Evolutionary conservation across 2,113 vertebrate genomes (phyloP).

Genomic region (Gymnogyps californianus): DNA sequence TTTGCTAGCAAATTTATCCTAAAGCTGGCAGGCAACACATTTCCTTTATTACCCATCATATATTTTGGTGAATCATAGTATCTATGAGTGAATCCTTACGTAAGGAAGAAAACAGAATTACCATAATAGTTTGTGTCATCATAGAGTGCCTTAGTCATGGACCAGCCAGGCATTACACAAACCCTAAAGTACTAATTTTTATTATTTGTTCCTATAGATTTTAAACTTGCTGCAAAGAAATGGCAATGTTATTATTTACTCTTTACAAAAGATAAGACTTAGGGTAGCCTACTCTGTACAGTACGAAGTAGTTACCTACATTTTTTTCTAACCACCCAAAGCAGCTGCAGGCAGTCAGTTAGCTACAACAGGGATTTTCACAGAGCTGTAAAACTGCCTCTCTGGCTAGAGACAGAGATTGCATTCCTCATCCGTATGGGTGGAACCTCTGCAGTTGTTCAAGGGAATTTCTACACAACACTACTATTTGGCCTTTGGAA

Average conservation of each 20-base stretch:
- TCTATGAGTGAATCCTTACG: neutral
- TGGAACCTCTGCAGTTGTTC: neutral
- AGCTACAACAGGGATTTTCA: neutral
- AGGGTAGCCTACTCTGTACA: neutral
- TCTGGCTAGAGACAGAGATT: neutral
- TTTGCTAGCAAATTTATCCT: neutral
- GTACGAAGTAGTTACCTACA: neutral
- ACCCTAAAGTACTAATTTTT: neutral
- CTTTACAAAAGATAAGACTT: neutral
- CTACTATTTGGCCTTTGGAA: neutral
- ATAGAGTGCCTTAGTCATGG: neutral
- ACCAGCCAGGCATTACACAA: neutral
- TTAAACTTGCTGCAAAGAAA: neutral
- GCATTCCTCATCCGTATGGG: neutral
- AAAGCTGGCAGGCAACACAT: neutral
- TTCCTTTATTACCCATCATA: neutral
- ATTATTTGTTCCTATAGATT: neutral
- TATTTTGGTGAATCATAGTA: neutral
- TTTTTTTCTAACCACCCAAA: neutral
- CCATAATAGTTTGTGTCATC: neutral
- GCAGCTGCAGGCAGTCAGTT: constrained; percentile 7
- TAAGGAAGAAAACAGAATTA: neutral
- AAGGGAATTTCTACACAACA: neutral
- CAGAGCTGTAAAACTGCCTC: neutral
- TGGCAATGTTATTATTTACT: neutral